Evolutionary conservation across 2,113 vertebrate species (phyloP).

Genomic region (Tiliqua scincoides): DNA sequence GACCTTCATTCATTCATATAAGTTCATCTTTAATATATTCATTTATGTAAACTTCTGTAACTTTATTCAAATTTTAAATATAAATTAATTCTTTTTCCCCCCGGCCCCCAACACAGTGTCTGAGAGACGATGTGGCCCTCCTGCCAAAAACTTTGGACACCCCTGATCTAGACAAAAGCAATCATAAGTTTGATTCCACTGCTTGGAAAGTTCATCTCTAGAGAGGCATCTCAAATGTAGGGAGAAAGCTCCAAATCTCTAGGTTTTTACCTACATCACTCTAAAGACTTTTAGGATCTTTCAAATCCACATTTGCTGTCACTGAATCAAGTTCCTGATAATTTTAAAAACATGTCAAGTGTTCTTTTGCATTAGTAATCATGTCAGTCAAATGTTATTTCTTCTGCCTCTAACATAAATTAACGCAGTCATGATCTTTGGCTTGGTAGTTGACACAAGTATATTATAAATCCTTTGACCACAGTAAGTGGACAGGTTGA

Average conservation of each 20-base stretch:
- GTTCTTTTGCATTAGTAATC: neutral
- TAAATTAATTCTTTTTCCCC: no score
- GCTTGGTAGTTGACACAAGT: constrained; percentile 6
- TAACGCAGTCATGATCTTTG: constrained; percentile 63
- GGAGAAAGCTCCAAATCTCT: constrained; percentile 1
- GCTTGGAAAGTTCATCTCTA: constrained; percentile 40
- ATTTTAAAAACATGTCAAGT: constrained; percentile 26
- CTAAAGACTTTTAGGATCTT: constrained; percentile 4
- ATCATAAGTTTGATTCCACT: neutral
- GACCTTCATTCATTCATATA: no score
- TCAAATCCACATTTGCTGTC: constrained; percentile 21
- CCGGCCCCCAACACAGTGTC: no score
- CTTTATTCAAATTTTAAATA: no score
- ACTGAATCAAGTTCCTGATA: neutral
- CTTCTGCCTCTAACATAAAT: constrained; percentile 35
- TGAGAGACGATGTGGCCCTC: no score
- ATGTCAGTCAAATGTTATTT: constrained; percentile 6
- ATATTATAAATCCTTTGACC: constrained; percentile 54
- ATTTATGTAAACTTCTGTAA: no score
- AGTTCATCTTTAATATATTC: no score
- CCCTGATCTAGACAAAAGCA: no score
- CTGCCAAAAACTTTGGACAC: no score
- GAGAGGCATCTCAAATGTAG: constrained; percentile 38
- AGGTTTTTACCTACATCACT: neutral
- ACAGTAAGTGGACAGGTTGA: constrained; percentile 29